Base-by-base conservation (phyloP, 2,888 invertebrate genomes). In the Tetanocera ferruginea region DNA sequence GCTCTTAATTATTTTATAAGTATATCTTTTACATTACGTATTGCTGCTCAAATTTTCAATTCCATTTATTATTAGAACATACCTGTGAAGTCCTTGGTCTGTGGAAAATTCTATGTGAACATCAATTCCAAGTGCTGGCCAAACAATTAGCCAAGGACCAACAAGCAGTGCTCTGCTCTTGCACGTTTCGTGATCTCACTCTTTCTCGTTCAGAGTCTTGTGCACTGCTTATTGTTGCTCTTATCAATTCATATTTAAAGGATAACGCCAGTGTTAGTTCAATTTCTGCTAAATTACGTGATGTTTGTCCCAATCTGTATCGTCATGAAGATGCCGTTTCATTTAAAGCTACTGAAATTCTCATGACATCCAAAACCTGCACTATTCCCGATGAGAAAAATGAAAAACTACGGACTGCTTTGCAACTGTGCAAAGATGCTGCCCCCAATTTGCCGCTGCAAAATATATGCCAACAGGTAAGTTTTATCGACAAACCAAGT, bases 211-310 rank as follows among this genome's bases (percentile, higher is more conserved):
- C 87, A 0, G 90, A 95, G 81, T 92, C 94, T 57, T 94, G 94
- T 83, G 92, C 93, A 3, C 90, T 94, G 79, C 91, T 99, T 23
- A 95, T 98, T 28, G 94, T 95, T 52, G 93, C 95, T 69, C 91
- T 99, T 17, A 96, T 99, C 72, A 95, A 96, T 83, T 95, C 96
- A 78, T 99, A 99, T 90, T 92, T 99, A 23, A 95, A 95, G 77
- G 99, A 99, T 88, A 97, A 98, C 88, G 98, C 98, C 0, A 96
- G 97, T 1, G 97, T 98, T 2, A 97, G 97, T 87, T 94, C 96
- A 0, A 96, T 99, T 80, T 98, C 97, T 79, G 91, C 93, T 31
- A 95, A 95, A 86, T 90, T 99, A 76, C 92, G 98, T 67, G 95
- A 97, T 84, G 93, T 97, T 1, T 99, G 99, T 86, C 99, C 99